A percentile compares a stretch with the other conserved stretches of the same genome.
Conservation (phyloP, 1,140 invertebrate species). For the Lasioglossum albipes region DNA sequence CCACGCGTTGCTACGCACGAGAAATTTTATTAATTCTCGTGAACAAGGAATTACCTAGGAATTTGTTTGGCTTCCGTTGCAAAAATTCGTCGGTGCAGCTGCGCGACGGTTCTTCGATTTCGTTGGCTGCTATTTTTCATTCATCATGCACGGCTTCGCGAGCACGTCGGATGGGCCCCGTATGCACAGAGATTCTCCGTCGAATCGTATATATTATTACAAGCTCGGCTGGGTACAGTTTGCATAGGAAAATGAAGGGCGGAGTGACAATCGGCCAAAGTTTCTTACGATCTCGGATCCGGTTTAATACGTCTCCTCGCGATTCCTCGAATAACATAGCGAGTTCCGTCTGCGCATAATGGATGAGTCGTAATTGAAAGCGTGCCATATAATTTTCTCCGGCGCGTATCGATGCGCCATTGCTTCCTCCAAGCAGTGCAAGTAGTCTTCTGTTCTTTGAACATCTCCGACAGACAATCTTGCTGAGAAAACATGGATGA, state of each 20-base stretch:
- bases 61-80: too few species aligned
- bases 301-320: not conserved
- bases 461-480: too few species aligned
- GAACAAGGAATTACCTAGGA: not conserved
- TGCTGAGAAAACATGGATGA: too few species aligned
- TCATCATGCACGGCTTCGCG: not conserved
- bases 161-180: not conserved
- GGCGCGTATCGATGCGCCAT: not conserved
- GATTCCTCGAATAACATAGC: not conserved
- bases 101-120: not conserved
- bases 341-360: slow-evolving; percentile 1
- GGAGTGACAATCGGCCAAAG: not conserved
- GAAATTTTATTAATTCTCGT: not conserved
- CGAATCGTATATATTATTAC: not conserved
- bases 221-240: not conserved
- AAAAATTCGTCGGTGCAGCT: not conserved
- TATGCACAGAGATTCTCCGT: not conserved
- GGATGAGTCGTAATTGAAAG: slow-evolving; percentile 20
- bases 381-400: slow-evolving; percentile 9
- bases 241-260: slow-evolving; percentile 4
- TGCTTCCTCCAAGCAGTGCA: not conserved
- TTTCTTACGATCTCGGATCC: not conserved
- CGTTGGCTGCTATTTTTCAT: not conserved
- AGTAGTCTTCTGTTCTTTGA: too few species aligned
- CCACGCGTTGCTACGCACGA: not conserved